phyloP scores from a whole-genome alignment of 2,113 vertebrate species.

The Pipra filicauda region DNA sequence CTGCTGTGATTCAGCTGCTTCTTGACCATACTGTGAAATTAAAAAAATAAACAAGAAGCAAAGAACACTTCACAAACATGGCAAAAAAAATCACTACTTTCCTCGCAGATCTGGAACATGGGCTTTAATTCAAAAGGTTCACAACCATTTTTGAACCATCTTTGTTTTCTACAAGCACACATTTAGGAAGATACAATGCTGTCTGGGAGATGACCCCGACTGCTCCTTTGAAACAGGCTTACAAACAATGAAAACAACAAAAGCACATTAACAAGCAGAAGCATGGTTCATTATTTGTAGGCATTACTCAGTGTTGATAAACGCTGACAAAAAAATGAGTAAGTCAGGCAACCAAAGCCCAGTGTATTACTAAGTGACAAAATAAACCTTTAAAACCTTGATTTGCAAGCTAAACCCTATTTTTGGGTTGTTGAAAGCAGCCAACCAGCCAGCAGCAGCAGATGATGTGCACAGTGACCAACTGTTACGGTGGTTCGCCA shows the following conservation, averaged over 20 bases:
- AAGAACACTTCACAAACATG: not conserved
- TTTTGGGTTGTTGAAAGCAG: not conserved
- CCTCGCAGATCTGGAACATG: not conserved
- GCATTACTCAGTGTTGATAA: not conserved
- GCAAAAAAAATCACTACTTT: not conserved
- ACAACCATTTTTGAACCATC: not conserved
- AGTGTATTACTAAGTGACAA: not conserved
- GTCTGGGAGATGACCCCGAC: not conserved
- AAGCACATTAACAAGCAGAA: constrained; percentile 22
- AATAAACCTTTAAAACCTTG: constrained; percentile 16
- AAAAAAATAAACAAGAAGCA: not conserved
- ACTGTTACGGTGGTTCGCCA: fast-evolving
- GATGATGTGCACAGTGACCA: not conserved
- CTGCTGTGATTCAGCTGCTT: not conserved
- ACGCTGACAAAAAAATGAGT: not conserved
- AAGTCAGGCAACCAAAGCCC: not conserved
- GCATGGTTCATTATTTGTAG: not conserved
- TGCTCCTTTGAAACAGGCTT: constrained; percentile 2
- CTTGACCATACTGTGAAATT: not conserved
- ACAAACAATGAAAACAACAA: constrained; percentile 17
- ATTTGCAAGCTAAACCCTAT: not conserved
- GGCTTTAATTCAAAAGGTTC: not conserved
- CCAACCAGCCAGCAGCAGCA: not conserved
- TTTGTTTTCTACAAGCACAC: not conserved
- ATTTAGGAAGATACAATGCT: not conserved